These are phyloP conservation scores for Drosophila kambysellisi DNA, from an alignment of 2,888 invertebrate species.

Conservation along the genomic window DNA sequence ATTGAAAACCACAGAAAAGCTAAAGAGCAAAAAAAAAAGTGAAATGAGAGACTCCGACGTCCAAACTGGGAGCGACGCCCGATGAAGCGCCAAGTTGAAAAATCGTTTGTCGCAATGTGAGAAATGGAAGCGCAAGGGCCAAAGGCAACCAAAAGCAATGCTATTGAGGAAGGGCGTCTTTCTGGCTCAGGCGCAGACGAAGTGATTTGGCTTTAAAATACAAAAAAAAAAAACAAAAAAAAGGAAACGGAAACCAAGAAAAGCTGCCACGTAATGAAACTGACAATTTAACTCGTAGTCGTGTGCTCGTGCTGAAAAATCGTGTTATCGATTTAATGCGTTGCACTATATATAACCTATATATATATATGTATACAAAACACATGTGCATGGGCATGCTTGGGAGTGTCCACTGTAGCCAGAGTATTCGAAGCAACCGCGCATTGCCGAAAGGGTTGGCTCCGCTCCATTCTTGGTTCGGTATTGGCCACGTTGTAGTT, in stretches of 20 bases:
- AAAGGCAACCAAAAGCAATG: constrained; percentile 14
- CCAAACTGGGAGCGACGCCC: constrained; percentile 30
- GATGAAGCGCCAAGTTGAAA: constrained; percentile 77
- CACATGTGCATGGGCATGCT: constrained; percentile 4
- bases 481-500: constrained; percentile 29
- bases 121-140: constrained; percentile 32
- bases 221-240: constrained; percentile 11
- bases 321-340: constrained; percentile 81
- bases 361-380: neutral
- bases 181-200: constrained; percentile 65
- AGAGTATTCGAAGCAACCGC: constrained; percentile 10
- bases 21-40: constrained; percentile 47
- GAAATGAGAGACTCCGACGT: constrained; percentile 26
- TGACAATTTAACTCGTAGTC: constrained; percentile 78
- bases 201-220: constrained; percentile 74
- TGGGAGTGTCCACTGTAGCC: constrained; percentile 17
- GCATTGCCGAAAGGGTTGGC: constrained; percentile 60
- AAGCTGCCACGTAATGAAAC: constrained; percentile 74
- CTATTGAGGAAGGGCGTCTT: constrained; percentile 14
- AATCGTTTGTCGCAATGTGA: constrained; percentile 77
- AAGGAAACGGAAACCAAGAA: constrained; percentile 4
- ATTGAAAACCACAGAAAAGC: constrained; percentile 55
- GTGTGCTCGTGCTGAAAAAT: constrained; percentile 77
- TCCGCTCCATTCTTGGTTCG: constrained; percentile 13
- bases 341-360: constrained; percentile 34